Base-by-base conservation (phyloP, 2,888 invertebrate species). In the Folsomia candida region DNA sequence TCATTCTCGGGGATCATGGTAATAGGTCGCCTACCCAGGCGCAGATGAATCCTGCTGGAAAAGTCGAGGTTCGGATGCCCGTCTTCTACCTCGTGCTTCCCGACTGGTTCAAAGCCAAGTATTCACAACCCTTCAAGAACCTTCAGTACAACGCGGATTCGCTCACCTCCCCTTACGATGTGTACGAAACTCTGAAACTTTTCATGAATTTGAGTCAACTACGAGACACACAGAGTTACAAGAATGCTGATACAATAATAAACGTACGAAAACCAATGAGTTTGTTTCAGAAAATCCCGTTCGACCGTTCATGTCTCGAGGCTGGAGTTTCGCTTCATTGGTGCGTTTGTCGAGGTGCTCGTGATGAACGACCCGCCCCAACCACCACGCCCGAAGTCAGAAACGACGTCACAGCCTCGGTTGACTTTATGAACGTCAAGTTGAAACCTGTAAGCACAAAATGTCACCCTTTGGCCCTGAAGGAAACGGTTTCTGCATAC, bases 1-100 rank as follows among this genome's bases (percentile, higher is more conserved):
- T 93, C 14, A 81, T 87, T 59, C 85, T 94, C 85, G 94, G 94
- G 82, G 96, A 96, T 82, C 96, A 96, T 81, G 96, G 96, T 0
- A 89, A 94, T 71, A 85, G 95, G 73, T 94, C 92, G 89, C 95
- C 94, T 2, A 86, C 86, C 11, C 87, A 94, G 11, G 92, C 93
- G 78, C 86, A 94, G 18, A 86, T 87, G 78, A 95, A 94, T 0
- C 92, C 91, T 83, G 92, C 94, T 60, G 85, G 85, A 0, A 82
- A 83, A 81, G 86, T 95, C 81, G 96, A 96, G 83, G 95, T 94
- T 82, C 88, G 94, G 64, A 86, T 94, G 69, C 96, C 97, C 0
- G 88, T 94, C 76, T 85, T 93, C 29, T 89, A 89, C 79, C 83
- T 92, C 1, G 83, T 89, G 2, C 83, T 93, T 71, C 96, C 96